Base-by-base conservation (phyloP, 2,888 invertebrate genomes). In the Leptinotarsa rubiginosa region DNA sequence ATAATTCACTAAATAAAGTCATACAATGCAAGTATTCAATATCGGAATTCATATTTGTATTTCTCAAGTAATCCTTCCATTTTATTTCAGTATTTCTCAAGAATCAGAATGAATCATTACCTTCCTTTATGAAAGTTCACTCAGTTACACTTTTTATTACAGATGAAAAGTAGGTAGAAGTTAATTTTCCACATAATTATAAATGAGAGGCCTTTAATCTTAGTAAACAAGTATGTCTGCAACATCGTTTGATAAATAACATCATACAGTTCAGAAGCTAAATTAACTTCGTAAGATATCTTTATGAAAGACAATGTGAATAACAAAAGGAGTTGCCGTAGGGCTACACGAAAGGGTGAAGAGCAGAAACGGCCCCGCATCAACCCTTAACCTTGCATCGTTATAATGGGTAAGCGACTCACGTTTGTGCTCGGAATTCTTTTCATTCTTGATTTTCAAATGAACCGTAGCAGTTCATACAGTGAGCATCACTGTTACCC, bases 241-340 rank as follows among this genome's bases (percentile, higher is more conserved):
- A 50, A 41, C 49, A 73, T 69, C 72, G 47, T 69, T 69, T 75
- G 75, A 75, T 72, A 70, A 75, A 75, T 75, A 70, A 69, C 67
- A 72, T 62, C 59, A 47, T 69, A 56, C 50, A 65, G 47, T 72
- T 75, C 69, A 67, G 52, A 52, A 67, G 52, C 62, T 62, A 65
- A 72, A 75, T 72, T 75, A 75, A 75, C 72, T 72, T 69, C 49
- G 69, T 66, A 72, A 72, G 72, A 66, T 72, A 59, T 71, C 69
- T 68, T 65, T 31, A 54, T 20, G 50, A 56, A 69, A 70, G 72
- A 72, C 62, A 70, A 69, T 69, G 70, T 75, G 68, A 72, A 75
- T 69, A 75, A 72, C 65, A 41, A 31, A 25, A 65, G 59, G 50
- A 31, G 41, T 47, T 56, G 20, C 22, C 54, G 18, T 56, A 20